Conservation (phyloP, 2,113 vertebrate genomes). For the Cisticola juncidis region DNA sequence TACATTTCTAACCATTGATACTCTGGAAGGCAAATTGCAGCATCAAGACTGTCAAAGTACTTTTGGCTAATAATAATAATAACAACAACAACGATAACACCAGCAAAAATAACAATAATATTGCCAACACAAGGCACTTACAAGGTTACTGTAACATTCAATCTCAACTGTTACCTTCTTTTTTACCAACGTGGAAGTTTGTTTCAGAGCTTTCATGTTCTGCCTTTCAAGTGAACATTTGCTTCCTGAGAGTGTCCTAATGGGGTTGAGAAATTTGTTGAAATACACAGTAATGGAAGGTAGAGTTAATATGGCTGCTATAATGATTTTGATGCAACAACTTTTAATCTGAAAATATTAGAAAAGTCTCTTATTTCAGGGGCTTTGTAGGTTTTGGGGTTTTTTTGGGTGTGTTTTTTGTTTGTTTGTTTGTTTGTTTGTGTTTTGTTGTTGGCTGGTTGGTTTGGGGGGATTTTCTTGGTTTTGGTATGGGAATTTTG, state of each 20-base stretch:
- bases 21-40: neutral
- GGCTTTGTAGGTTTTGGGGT: accelerated
- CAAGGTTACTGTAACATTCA: neutral
- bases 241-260: neutral
- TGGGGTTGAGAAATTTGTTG: neutral
- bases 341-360: neutral
- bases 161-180: neutral
- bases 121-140: neutral
- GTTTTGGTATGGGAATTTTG: neutral
- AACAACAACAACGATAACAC: neutral
- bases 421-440: no score
- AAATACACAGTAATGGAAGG: neutral
- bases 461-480: neutral
- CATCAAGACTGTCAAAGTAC: neutral
- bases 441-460: neutral
- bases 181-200: neutral
- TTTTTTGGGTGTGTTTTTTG: neutral
- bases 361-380: neutral
- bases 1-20: neutral
- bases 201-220: neutral
- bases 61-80: neutral
- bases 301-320: neutral
- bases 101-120: neutral
- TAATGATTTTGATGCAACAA: neutral
- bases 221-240: neutral